Percentiles rank a stretch among this genome's conserved stretches.
Conservation (phyloP, 2,888 invertebrate genomes). For the Xylota segnis region DNA sequence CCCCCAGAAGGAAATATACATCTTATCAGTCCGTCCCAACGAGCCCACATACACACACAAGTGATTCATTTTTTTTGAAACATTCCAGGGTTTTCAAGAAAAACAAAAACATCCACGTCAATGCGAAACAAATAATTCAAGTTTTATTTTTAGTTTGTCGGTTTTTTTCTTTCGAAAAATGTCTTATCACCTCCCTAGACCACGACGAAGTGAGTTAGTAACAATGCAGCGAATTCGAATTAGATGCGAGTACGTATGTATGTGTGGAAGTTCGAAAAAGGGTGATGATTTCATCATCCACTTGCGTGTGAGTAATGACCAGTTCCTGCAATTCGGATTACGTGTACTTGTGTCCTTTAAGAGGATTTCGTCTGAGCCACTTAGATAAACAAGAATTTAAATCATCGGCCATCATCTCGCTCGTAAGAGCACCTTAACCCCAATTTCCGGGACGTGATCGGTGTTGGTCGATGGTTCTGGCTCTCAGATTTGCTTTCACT, state of each 20-base stretch:
- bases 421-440: conserved; percentile 62
- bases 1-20: not conserved
- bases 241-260: no score
- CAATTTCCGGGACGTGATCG: conserved; percentile 55
- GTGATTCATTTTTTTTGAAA: conserved; percentile 6
- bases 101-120: conserved; percentile 53
- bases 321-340: conserved; percentile 27
- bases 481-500: not conserved
- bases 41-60: not conserved
- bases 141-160: not conserved
- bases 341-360: conserved; percentile 60
- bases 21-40: conserved; percentile 33
- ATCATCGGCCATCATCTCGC: conserved; percentile 29
- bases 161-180: not conserved
- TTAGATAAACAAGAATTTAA: conserved; percentile 71
- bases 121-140: not conserved
- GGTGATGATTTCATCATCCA: conserved; percentile 49
- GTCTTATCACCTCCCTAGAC: conserved; percentile 12
- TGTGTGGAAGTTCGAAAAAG: not conserved
- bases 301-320: conserved; percentile 26
- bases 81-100: conserved; percentile 24
- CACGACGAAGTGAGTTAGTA: conserved; percentile 5
- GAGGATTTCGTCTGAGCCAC: conserved; percentile 46
- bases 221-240: conserved; percentile 20
- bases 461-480: conserved; percentile 27